phyloP scores from a whole-genome alignment of 2,113 vertebrate genomes.

The Elgaria multicarinata region DNA sequence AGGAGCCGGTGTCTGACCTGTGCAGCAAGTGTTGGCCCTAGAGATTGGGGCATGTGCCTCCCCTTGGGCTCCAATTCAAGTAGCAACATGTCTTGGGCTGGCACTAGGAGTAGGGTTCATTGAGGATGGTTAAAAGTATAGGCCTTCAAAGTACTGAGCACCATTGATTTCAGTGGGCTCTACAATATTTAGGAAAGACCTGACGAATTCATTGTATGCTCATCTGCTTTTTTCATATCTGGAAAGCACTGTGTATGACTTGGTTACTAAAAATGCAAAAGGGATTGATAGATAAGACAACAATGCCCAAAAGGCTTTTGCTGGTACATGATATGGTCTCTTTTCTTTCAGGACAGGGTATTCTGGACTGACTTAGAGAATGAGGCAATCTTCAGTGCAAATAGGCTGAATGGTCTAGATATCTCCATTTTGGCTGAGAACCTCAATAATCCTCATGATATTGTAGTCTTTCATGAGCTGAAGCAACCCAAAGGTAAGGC shows the following conservation, averaged over 20 bases:
- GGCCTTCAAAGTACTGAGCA: neutral
- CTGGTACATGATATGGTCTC: neutral
- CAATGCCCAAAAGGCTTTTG: neutral
- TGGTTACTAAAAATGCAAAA: neutral
- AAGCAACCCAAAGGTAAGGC: slow-evolving; percentile 92
- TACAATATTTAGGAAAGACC: neutral
- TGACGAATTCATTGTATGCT: neutral
- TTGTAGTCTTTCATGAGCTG: slow-evolving; percentile 94
- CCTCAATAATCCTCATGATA: slow-evolving; percentile 94
- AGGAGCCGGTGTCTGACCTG: neutral
- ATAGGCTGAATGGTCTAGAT: slow-evolving; percentile 89
- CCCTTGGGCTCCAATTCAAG: neutral
- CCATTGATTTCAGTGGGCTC: neutral
- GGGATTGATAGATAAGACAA: neutral
- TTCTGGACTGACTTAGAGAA: slow-evolving; percentile 98
- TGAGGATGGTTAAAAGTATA: neutral
- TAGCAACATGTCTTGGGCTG: neutral
- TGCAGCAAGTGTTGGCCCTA: neutral
- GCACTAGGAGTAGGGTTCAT: neutral
- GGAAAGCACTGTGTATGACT: neutral
- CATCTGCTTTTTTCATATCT: neutral
- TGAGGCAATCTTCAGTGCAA: slow-evolving; percentile 94
- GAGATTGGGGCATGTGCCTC: neutral
- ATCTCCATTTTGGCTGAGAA: slow-evolving; percentile 90
- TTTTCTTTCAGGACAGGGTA: slow-evolving; percentile 86